A percentile compares a stretch with the other conserved stretches of the same genome.
These are phyloP conservation scores for Sapajus apella DNA, from an alignment of 2,113 vertebrate species.

Conservation along the genomic window DNA sequence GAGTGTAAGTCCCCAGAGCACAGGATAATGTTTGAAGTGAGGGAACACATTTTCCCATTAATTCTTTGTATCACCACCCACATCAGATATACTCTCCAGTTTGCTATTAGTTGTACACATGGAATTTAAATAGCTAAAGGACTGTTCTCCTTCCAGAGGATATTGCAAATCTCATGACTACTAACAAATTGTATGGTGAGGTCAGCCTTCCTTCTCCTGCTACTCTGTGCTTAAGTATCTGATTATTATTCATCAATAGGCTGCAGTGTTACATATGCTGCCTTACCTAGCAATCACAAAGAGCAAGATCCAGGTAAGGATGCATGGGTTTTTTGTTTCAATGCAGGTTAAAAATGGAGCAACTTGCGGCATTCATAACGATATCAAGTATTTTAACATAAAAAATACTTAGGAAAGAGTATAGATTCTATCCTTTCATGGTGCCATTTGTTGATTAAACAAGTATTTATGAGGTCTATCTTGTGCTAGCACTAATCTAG, in stretches of 20 bases:
- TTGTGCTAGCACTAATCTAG: background rate
- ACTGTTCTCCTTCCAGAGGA: background rate
- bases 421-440: background rate
- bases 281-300: background rate
- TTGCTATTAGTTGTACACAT: background rate
- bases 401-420: background rate
- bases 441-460: background rate
- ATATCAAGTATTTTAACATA: slow-evolving; percentile 3
- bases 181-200: slow-evolving; percentile 52
- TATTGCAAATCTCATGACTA: background rate
- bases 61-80: slow-evolving; percentile 44
- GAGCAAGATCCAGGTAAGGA: background rate
- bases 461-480: background rate
- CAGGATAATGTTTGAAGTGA: slow-evolving; percentile 44
- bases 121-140: slow-evolving; percentile 68
- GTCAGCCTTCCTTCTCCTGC: background rate
- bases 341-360: background rate
- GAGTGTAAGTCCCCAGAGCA: background rate
- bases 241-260: background rate
- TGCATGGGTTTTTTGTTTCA: background rate
- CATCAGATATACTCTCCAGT: slow-evolving; percentile 35
- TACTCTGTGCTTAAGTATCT: slow-evolving; percentile 31
- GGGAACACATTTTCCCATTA: slow-evolving; percentile 31
- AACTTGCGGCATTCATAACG: background rate
- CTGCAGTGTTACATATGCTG: background rate